phyloP scores from a whole-genome alignment of 2,113 vertebrate genomes.

The Neogale vison region DNA sequence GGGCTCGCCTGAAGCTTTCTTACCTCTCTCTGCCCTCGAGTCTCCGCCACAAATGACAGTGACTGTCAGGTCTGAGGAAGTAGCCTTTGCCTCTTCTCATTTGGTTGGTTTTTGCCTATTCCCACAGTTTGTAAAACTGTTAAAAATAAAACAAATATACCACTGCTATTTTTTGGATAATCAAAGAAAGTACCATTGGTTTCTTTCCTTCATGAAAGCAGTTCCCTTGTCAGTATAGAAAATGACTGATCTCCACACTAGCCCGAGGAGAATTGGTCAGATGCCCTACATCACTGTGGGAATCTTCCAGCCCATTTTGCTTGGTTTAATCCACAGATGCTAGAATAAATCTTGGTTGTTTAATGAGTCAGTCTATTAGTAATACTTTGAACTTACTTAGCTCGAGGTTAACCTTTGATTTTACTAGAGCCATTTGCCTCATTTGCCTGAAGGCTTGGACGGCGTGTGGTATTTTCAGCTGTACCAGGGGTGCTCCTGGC shows the following conservation, averaged over 20 bases:
- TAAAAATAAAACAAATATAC: not conserved
- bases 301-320: not conserved
- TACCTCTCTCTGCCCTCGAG: not conserved
- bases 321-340: not conserved
- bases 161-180: not conserved
- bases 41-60: not conserved
- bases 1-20: not conserved
- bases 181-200: not conserved
- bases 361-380: not conserved
- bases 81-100: not conserved
- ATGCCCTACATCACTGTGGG: not conserved
- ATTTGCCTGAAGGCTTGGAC: not conserved
- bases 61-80: not conserved
- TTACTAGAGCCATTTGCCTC: not conserved
- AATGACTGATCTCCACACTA: not conserved
- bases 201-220: not conserved
- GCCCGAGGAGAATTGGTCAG: not conserved
- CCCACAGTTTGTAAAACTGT: not conserved
- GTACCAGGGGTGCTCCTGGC: not conserved
- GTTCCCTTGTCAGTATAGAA: not conserved
- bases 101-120: not conserved
- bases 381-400: not conserved
- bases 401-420: not conserved
- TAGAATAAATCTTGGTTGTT: not conserved
- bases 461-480: rapidly evolving